These are phyloP conservation scores for Mythimna loreyi DNA, from an alignment of 2,888 invertebrate genomes.

Conservation along the genomic window DNA sequence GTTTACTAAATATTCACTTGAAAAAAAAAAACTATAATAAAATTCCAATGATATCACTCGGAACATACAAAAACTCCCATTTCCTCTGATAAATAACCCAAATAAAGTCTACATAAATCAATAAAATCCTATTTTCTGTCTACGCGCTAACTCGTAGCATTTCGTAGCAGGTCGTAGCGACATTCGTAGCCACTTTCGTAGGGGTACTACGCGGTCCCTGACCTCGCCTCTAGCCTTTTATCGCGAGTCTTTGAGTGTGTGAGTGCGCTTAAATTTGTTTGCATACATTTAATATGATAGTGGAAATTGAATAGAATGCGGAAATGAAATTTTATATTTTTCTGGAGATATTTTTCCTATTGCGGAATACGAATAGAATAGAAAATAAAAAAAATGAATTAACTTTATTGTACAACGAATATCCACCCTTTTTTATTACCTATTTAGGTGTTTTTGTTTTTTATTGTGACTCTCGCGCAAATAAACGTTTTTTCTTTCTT, in stretches of 20 bases:
- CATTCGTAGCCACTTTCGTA: conserved; percentile 62
- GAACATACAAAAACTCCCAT: conserved; percentile 22
- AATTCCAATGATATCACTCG: background rate
- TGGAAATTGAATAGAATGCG: conserved; percentile 37
- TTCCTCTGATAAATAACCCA: conserved; percentile 33
- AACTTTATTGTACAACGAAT: too few relatives aligned
- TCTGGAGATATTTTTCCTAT: conserved; percentile 32
- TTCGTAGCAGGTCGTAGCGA: conserved; percentile 66
- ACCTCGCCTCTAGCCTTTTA: conserved; percentile 64
- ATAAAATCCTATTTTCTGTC: conserved; percentile 57
- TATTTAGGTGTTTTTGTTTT: too few relatives aligned
- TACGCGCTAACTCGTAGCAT: conserved; percentile 63
- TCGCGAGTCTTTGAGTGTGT: conserved; percentile 56
- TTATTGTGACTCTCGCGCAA: too few relatives aligned
- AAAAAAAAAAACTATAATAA: background rate
- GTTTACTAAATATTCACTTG: too few relatives aligned
- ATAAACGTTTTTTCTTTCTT: too few relatives aligned
- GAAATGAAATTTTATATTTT: conserved; percentile 8
- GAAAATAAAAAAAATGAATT: too few relatives aligned
- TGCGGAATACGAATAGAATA: background rate
- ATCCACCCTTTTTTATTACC: too few relatives aligned
- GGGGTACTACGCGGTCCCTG: conserved; percentile 63
- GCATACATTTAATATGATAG: conserved; percentile 58
- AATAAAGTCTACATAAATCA: conserved; percentile 57
- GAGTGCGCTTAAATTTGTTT: conserved; percentile 64